These are phyloP conservation scores for Epirrhoe alternata DNA, from an alignment of 2,888 invertebrate species.

Conservation along the genomic window DNA sequence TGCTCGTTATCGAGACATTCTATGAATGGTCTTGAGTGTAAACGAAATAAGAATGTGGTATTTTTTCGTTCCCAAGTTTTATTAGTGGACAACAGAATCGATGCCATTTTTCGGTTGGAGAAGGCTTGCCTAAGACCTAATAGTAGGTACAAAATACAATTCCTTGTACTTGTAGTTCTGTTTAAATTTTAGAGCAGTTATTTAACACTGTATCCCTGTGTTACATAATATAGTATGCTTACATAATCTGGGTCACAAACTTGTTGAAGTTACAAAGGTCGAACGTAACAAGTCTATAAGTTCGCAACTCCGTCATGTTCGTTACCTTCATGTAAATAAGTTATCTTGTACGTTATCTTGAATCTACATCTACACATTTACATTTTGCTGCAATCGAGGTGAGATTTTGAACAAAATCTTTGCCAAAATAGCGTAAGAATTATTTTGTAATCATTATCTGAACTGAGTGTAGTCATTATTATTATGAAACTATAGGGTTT, in stretches of 20 bases:
- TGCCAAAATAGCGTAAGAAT: background rate
- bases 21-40: too few relatives aligned
- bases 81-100: too few relatives aligned
- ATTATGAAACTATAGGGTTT: too few relatives aligned
- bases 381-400: background rate
- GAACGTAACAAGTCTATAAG: slow-evolving; percentile 32
- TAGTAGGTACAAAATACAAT: too few relatives aligned
- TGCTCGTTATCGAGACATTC: too few relatives aligned
- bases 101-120: too few relatives aligned
- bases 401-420: background rate
- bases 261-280: slow-evolving; percentile 36
- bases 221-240: background rate
- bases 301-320: slow-evolving; percentile 27
- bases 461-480: too few relatives aligned
- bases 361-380: slow-evolving; percentile 33
- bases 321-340: slow-evolving; percentile 36
- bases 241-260: slow-evolving; percentile 27
- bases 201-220: background rate
- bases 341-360: slow-evolving; percentile 35
- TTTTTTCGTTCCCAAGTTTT: too few relatives aligned
- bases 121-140: too few relatives aligned
- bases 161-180: too few relatives aligned
- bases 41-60: too few relatives aligned
- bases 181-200: too few relatives aligned
- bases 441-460: background rate